phyloP scores from a whole-genome alignment of 2,888 invertebrate genomes.

The Reticulitermes lucifugus region DNA sequence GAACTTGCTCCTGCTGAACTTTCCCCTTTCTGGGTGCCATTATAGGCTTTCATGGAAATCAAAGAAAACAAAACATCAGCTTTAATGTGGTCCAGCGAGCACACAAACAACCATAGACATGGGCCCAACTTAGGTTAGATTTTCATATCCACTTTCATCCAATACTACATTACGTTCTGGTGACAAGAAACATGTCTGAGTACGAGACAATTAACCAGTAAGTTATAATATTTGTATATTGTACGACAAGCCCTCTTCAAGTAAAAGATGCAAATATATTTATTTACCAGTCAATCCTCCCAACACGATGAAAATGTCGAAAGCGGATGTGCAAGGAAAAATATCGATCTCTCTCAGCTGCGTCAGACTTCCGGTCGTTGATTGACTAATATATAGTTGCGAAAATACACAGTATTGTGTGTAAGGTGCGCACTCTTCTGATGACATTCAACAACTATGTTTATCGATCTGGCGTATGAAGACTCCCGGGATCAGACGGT shows the following conservation, averaged over 20 bases:
- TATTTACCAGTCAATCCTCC: not conserved
- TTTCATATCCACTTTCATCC: constrained; percentile 22
- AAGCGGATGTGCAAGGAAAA: not conserved
- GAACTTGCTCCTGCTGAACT: constrained; percentile 96
- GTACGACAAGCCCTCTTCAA: not conserved
- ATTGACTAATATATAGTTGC: not conserved
- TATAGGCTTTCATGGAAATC: constrained; percentile 58
- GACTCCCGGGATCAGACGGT: not conserved
- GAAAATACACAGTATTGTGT: too few species aligned
- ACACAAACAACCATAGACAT: not conserved
- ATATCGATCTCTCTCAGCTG: constrained; percentile 16
- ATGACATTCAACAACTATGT: not conserved
- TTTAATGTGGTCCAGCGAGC: not conserved
- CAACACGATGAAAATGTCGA: not conserved
- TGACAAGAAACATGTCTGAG: not conserved
- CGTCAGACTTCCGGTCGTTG: not conserved
- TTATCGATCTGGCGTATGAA: not conserved
- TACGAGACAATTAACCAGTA: not conserved
- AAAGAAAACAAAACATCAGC: constrained; percentile 13
- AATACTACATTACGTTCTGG: not conserved
- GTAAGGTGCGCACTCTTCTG: not conserved
- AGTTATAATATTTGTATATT: not conserved
- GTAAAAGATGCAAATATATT: not conserved
- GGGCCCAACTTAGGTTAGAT: not conserved
- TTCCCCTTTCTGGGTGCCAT: constrained; percentile 99